Evolutionary conservation across 2,113 vertebrate species (phyloP).

Genomic region (Phalacrocorax brasilianus): DNA sequence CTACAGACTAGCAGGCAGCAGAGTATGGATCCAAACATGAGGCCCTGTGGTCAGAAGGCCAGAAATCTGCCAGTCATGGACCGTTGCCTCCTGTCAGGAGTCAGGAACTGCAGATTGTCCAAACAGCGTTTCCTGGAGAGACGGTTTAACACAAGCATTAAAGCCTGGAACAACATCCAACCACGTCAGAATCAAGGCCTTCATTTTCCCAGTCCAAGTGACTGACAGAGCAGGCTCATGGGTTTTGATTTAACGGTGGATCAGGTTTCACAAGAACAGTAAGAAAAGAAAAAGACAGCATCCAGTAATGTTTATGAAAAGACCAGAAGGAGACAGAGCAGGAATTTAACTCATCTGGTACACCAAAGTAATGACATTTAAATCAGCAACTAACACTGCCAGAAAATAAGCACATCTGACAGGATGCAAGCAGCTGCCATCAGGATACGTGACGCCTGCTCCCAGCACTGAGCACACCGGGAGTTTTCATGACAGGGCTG

Average conservation of each 20-base stretch:
- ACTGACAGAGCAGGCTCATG: background rate
- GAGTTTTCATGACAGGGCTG: background rate
- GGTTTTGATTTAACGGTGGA: background rate
- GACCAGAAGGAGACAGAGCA: background rate
- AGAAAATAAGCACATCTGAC: background rate
- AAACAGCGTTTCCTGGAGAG: background rate
- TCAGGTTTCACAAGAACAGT: background rate
- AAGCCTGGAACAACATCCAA: background rate
- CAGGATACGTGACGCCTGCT: background rate
- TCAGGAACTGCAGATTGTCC: background rate
- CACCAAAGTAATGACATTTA: background rate
- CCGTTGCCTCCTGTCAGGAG: background rate
- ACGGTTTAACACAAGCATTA: background rate
- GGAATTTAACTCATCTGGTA: background rate
- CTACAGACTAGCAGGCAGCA: background rate
- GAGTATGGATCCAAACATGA: background rate
- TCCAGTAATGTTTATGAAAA: background rate
- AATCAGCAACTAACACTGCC: background rate
- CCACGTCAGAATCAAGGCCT: background rate
- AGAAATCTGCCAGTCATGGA: background rate
- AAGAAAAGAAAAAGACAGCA: background rate
- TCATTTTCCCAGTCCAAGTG: background rate
- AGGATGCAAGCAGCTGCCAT: background rate
- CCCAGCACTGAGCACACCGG: background rate
- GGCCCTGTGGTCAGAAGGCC: background rate